phyloP scores from a whole-genome alignment of 2,113 vertebrate species.

The Triplophysa dalaica region DNA sequence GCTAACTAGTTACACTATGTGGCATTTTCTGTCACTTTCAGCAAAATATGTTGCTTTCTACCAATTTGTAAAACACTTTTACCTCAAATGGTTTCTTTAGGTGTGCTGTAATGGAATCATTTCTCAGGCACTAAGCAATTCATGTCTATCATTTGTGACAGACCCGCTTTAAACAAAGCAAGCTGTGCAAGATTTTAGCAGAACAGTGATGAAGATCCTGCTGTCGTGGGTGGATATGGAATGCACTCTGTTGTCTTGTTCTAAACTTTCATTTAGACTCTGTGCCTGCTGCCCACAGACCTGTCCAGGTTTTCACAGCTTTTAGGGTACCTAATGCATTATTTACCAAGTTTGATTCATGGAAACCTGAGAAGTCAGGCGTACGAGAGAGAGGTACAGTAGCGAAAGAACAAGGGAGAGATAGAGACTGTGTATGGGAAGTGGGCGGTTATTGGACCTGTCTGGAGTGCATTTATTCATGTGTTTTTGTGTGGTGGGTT shows the following conservation, averaged over 20 bases:
- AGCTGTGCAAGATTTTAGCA: background rate
- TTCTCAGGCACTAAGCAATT: constrained; percentile 2
- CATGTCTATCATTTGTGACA: background rate
- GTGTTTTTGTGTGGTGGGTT: constrained; percentile 12
- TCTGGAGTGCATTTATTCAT: constrained; percentile 4
- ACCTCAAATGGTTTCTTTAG: background rate
- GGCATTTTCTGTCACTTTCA: background rate
- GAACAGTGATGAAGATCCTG: background rate
- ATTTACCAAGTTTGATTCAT: constrained; percentile 50
- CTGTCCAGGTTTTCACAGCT: constrained; percentile 44
- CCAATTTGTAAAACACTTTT: constrained; percentile 5
- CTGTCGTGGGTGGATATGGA: constrained; percentile 15
- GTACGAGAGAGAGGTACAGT: constrained; percentile 10
- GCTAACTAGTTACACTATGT: background rate
- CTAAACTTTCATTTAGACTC: constrained; percentile 10
- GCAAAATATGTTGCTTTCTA: background rate
- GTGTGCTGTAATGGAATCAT: background rate
- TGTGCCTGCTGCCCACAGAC: constrained; percentile 8
- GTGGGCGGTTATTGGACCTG: background rate
- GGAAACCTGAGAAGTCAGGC: constrained; percentile 48
- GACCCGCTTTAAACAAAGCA: background rate
- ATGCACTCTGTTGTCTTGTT: constrained; percentile 28
- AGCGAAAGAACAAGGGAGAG: constrained; percentile 23
- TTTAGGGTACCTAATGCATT: constrained; percentile 46
- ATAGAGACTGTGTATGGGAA: constrained; percentile 5